These are phyloP conservation scores for Timema cristinae DNA, from an alignment of 2,888 invertebrate species.

Conservation along the genomic window DNA sequence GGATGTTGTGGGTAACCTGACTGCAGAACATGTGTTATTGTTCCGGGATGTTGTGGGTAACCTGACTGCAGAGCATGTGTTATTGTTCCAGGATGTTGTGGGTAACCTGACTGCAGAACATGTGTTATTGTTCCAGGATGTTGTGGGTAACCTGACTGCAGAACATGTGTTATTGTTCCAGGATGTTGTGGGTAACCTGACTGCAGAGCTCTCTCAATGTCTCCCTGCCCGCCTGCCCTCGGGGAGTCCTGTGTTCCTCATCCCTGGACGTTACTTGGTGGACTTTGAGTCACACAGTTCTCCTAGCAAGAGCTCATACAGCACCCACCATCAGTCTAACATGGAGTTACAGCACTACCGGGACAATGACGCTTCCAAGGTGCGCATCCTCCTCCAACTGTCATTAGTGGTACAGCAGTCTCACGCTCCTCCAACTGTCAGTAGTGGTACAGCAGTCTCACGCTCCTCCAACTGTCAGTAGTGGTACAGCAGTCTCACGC, in stretches of 20 bases:
- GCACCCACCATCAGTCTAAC: constrained; percentile 57
- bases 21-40: too few species aligned
- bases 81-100: too few species aligned
- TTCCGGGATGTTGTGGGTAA: too few species aligned
- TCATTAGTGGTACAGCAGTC: too few species aligned
- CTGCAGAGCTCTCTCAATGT: constrained; percentile 67
- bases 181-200: constrained; percentile 59
- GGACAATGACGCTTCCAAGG: constrained; percentile 70
- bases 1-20: too few species aligned
- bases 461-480: too few species aligned
- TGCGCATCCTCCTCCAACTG: constrained; percentile 19
- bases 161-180: constrained; percentile 32
- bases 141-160: constrained; percentile 3
- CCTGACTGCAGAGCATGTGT: too few species aligned
- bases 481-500: too few species aligned
- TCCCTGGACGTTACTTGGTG: constrained; percentile 60
- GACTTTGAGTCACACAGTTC: constrained; percentile 57
- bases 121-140: neutral
- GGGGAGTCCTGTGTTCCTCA: constrained; percentile 44
- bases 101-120: too few species aligned
- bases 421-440: too few species aligned
- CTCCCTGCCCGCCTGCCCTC: constrained; percentile 63
- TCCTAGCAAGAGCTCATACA: constrained; percentile 49
- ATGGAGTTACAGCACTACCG: constrained; percentile 78
- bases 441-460: too few species aligned